Evolutionary conservation across 2,888 invertebrate genomes (phyloP), one percentile per base, ranked within the genome.

Genomic region (Drosophila mettleri): DNA sequence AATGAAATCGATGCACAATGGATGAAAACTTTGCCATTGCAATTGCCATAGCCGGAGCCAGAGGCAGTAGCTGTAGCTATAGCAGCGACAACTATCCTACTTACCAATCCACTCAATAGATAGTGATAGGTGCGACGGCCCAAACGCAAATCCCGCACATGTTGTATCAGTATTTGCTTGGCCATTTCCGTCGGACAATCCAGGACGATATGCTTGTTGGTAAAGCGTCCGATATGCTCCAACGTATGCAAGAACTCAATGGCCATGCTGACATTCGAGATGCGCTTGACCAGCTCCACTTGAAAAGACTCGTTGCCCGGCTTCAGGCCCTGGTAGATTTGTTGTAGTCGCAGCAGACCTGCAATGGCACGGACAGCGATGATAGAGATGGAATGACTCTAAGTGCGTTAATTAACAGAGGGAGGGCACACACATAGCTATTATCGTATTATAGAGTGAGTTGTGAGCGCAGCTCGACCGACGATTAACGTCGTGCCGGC

Each of bases 41-140:
- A 22, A 39, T 14, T n/a, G 27, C 29, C 27, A n/a, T n/a, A n/a
- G n/a, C n/a, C n/a, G n/a, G n/a, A n/a, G n/a, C n/a, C n/a, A n/a
- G 34, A 14, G 12, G 34, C 41, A 27, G 24, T 12, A 24, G 18
- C 36, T 18, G 24, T 16, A 14, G 18, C 24, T 49, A 38, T 18
- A 20, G 52, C 36, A 34, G 14, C 10, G 9, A 3, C 5, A 12
- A 46, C 27, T 27, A 49, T 34, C 8, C 33, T 34, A 94, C 96
- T 95, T 93, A 98, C 97, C 94, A 98, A 93, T 86, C 97, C 98
- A 86, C 97, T 97, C 63, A 98, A 94, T 86, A 98, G 94, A 93
- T 98, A 98, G 92, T 98, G 98, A 93, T 97, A 98, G 76, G 97
- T 98, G 88, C 98, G 94, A 86, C 97, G 95, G 60, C 98, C 98